These are phyloP conservation scores for Anser cygnoides DNA, from an alignment of 2,113 vertebrate genomes.

Conservation along the genomic window DNA sequence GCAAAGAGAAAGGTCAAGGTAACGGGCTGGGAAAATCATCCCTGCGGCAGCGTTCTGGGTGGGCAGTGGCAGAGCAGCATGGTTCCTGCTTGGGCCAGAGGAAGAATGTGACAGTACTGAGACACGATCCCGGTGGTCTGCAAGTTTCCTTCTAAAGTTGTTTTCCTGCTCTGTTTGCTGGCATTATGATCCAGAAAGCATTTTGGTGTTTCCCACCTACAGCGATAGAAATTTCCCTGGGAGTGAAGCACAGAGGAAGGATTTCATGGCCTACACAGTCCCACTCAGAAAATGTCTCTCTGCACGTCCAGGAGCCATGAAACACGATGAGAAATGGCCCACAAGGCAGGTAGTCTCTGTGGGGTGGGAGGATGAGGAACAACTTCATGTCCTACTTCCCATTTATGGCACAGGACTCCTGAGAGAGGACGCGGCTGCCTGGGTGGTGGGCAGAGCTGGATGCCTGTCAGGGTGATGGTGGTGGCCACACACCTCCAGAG, in stretches of 20 bases:
- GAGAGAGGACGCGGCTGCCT: accelerated
- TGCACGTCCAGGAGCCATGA: not conserved
- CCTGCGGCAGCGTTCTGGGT: not conserved
- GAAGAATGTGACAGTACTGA: not conserved
- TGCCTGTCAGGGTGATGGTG: accelerated
- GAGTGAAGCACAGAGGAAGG: accelerated
- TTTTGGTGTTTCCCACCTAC: not conserved
- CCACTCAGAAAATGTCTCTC: not conserved
- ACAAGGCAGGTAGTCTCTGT: not conserved
- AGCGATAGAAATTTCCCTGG: not conserved
- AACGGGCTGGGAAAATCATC: not conserved
- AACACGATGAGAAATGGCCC: not conserved
- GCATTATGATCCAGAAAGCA: not conserved
- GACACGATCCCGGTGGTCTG: not conserved
- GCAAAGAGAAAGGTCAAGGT: not conserved
- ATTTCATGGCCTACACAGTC: not conserved
- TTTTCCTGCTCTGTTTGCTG: not conserved
- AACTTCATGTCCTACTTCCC: not conserved
- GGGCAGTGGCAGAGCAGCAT: not conserved
- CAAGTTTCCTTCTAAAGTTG: not conserved
- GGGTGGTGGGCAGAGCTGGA: not conserved
- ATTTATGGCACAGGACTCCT: not conserved
- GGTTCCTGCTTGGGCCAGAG: not conserved
- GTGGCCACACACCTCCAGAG: not conserved
- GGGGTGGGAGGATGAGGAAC: not conserved